These are phyloP conservation scores for Mimumesa dahlbomi DNA, from an alignment of 2,888 invertebrate genomes.

Conservation along the genomic window DNA sequence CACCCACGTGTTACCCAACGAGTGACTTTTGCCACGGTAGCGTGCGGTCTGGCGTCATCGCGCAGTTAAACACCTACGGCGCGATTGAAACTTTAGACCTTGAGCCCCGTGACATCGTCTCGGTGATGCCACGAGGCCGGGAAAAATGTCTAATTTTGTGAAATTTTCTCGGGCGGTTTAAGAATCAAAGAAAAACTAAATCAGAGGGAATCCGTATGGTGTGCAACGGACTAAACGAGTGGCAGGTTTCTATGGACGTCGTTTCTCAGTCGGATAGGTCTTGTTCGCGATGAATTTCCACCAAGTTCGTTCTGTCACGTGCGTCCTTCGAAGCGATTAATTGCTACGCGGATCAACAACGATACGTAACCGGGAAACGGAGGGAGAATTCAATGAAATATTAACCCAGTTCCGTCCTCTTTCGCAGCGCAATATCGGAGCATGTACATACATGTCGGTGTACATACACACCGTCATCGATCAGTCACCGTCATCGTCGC, in stretches of 20 bases:
- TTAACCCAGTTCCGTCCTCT: conserved; percentile 18
- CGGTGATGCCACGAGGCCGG: conserved; percentile 16
- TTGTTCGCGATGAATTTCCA: no score
- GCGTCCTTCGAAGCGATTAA: no score
- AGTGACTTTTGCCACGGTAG: conserved; percentile 16
- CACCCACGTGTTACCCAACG: conserved; percentile 7
- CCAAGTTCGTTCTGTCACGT: no score
- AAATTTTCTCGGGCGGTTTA: no score
- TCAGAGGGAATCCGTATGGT: no score
- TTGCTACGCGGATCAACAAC: neutral
- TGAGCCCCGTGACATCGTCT: conserved; percentile 68
- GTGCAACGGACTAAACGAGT: no score
- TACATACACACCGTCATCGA: conserved; percentile 72
- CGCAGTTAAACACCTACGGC: conserved; percentile 62
- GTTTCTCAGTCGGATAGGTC: no score
- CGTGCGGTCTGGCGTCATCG: conserved; percentile 55
- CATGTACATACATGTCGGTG: neutral
- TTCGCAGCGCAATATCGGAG: neutral
- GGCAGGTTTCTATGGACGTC: neutral
- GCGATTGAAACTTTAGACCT: conserved; percentile 62
- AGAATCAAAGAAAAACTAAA: no score
- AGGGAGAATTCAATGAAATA: neutral
- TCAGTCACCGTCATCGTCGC: conserved; percentile 60
- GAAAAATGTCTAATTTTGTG: no score
- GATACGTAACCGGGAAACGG: neutral